Base-by-base conservation (phyloP, 2,113 vertebrate genomes). In the Eupsittula cactorum region DNA sequence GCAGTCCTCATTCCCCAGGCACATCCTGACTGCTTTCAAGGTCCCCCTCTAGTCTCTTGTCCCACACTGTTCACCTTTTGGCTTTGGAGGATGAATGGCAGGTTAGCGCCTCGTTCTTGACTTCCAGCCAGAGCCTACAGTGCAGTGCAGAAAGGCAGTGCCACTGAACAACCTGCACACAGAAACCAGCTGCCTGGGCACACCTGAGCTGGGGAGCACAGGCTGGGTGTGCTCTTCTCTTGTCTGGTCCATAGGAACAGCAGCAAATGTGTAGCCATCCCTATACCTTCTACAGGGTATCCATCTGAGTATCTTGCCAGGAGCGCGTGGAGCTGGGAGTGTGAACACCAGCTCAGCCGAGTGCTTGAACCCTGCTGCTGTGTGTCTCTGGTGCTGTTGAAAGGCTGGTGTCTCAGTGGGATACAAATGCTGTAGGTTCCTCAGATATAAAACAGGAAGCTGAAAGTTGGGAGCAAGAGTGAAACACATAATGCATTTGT, bases 341-440 rank as follows among this genome's bases (percentile, higher is more conserved):
- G 13, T 20, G 35, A 74, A 31, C 25, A 21, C 2, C 0, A 6
- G 25, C 42, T 46, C 2, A 2, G 15, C 44, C 0, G 0, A n/a
- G 25, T 8, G 1, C 41, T 85, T 5, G 1, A 8, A 25, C 16
- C 5, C 7, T 2, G 1, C 23, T 74, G 63, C 24, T 33, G 7
- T 3, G 1, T 20, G 4, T 20, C 13, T 60, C 35, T 91, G 18
- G 5, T 76, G 33, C 20, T 49, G 5, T 28, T 79, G 83, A 37
- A 67, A 53, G n/a, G n/a, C 62, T 84, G 57, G 9, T 41, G 20
- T 50, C 62, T 69, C 8, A 8, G 29, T 73, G 69, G 29, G 13
- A 8, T 49, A 39, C 5, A 49, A 75, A 20, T 17, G 9, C 9
- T 64, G 7, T 20, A 64, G 17, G 44, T 69, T 53, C 13, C 13